Conservation (phyloP, 37 sponge, comb jelly and placozoan genomes). For the Chondrilla cf. caribensis region DNA sequence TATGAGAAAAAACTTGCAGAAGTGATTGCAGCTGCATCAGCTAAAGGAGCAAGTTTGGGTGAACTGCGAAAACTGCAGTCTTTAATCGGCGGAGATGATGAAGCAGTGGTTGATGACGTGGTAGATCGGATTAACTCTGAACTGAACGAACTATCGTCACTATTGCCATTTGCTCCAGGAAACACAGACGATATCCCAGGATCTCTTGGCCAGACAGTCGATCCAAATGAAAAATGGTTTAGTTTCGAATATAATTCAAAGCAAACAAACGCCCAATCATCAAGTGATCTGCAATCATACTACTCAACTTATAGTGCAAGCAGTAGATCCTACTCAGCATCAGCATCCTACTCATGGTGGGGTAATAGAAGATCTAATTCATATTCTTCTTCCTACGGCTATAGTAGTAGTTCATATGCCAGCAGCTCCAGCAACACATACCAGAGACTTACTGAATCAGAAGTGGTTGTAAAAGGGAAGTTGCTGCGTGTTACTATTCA, state of each 20-base stretch:
- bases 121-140: not conserved
- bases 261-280: not conserved
- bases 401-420: not conserved
- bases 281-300: not conserved
- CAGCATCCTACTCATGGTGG: slow-evolving; percentile 9
- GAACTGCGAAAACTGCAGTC: not conserved
- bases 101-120: not conserved
- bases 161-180: slow-evolving; percentile 3
- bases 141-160: not conserved
- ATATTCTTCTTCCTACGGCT: not conserved
- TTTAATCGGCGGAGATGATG: not conserved
- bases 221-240: slow-evolving; percentile 8
- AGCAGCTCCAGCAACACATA: not conserved
- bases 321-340: not conserved
- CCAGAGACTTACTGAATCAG: not conserved
- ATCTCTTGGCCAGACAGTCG: not conserved
- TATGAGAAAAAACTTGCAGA: not conserved
- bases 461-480: slow-evolving; percentile 2
- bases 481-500: slow-evolving; percentile 24
- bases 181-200: not conserved
- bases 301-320: not conserved
- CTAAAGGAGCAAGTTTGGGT: not conserved
- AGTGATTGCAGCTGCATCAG: no score
- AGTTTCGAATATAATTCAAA: not conserved
- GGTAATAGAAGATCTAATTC: not conserved